Evolutionary conservation across 1,140 invertebrate species (phyloP), one percentile per base, ranked within the genome.

Genomic region (Calosoma granatense): DNA sequence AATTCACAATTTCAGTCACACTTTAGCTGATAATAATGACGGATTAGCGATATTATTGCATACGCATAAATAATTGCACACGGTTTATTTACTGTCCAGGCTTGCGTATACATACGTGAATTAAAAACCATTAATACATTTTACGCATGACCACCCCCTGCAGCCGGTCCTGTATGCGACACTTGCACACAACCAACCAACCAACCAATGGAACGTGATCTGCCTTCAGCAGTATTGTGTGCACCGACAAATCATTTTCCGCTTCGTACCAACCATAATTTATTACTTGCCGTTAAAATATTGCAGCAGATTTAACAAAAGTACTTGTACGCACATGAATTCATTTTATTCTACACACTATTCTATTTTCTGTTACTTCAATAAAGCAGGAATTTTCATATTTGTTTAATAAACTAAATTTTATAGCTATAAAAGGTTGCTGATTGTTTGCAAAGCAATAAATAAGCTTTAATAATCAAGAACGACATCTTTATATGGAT

Each of bases 51-150:
- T 47, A 3, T 36, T 47, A 47, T 6, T 47, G 26, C 14, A 30
- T 47, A 17, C 6, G 17, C 41, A 17, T 47, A 47, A 47, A 47
- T 47, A 47, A 47, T 47, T 47, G 4, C 9, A 17, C 6, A 4
- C 6, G 41, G 41, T 47, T 47, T 47, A 47, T 47, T 47, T 47
- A 47, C 41, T 17, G 15, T 47, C 9, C 17, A 17, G 4, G 15
- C 41, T 17, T 9, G 26, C 26, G 41, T 47, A 17, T 47, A 17
- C 41, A 17, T 47, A 17, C 41, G n/a, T n/a, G n/a, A n/a, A 47
- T 47, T 47, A 47, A 47, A 47, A 47, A 47, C 15, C 3, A 17
- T 47, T 47, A 47, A 36, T 17, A 17, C 41, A 47, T 47, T 47
- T 3, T 17, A 6, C 17, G 6, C n/a, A n/a, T n/a, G 41, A 4